These are phyloP conservation scores for Diachasmimorpha longicaudata DNA, from an alignment of 1,140 invertebrate genomes.

Conservation along the genomic window DNA sequence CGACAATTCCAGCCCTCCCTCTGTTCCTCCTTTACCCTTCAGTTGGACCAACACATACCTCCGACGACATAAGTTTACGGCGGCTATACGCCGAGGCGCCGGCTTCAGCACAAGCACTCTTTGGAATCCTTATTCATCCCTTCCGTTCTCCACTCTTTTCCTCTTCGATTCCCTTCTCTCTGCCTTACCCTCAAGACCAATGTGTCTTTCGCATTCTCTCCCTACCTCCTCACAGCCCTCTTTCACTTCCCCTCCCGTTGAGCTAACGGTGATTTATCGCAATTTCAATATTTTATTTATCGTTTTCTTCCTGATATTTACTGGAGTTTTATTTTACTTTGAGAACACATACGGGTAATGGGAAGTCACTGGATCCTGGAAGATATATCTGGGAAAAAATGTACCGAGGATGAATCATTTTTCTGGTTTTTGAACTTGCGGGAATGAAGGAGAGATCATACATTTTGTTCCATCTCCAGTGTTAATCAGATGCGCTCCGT, in stretches of 20 bases:
- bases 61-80: neutral
- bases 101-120: neutral
- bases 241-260: neutral
- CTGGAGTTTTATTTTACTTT: neutral
- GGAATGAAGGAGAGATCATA: too few relatives aligned
- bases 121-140: constrained; percentile 2
- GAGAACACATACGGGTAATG: neutral
- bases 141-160: constrained; percentile 10
- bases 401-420: too few relatives aligned
- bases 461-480: too few relatives aligned
- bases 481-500: too few relatives aligned
- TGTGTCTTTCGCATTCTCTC: constrained; percentile 5
- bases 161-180: neutral
- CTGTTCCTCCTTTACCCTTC: neutral
- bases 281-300: constrained; percentile 10
- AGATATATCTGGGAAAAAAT: neutral
- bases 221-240: neutral
- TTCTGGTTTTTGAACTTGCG: too few relatives aligned
- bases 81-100: neutral
- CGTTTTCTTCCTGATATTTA: neutral
- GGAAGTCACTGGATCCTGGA: neutral
- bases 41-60: neutral
- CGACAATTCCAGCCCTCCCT: neutral
- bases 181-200: neutral
- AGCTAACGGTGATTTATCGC: constrained; percentile 1